These are phyloP conservation scores for Odocoileus hemionus DNA, from an alignment of 2,113 vertebrate genomes.

Conservation along the genomic window DNA sequence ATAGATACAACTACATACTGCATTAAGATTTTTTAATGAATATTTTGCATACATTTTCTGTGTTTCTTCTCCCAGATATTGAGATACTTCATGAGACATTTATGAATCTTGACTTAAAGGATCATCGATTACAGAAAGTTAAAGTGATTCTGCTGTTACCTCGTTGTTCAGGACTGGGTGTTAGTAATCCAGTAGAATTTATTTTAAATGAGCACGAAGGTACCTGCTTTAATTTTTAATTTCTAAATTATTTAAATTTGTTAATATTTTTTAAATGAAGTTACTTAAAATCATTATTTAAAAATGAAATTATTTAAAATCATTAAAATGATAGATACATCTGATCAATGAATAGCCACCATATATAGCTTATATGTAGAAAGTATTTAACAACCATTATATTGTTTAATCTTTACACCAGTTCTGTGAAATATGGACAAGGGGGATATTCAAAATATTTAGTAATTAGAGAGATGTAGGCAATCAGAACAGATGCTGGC, in stretches of 20 bases:
- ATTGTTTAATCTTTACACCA: not conserved
- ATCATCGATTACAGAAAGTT: constrained; percentile 82
- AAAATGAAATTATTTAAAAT: constrained; percentile 9
- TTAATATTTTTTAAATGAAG: not conserved
- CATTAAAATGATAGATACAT: not conserved
- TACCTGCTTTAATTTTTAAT: constrained; percentile 65
- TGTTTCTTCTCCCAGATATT: constrained; percentile 82
- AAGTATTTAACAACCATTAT: not conserved
- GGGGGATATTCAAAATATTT: not conserved
- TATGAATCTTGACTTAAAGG: constrained; percentile 78
- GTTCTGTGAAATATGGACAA: not conserved
- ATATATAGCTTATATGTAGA: not conserved
- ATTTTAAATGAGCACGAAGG: constrained; percentile 90
- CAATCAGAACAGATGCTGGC: not conserved
- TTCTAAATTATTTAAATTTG: constrained; percentile 4
- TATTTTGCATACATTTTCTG: not conserved
- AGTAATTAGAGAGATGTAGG: not conserved
- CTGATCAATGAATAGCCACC: not conserved
- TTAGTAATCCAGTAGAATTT: constrained; percentile 90
- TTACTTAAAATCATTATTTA: not conserved
- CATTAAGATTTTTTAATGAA: not conserved
- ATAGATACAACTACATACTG: not conserved
- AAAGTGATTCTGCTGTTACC: constrained; percentile 88
- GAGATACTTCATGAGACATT: constrained; percentile 85
- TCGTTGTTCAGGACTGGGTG: constrained; percentile 87